phyloP scores from a whole-genome alignment of 1,140 invertebrate species.

The Drosophila paulistorum region DNA sequence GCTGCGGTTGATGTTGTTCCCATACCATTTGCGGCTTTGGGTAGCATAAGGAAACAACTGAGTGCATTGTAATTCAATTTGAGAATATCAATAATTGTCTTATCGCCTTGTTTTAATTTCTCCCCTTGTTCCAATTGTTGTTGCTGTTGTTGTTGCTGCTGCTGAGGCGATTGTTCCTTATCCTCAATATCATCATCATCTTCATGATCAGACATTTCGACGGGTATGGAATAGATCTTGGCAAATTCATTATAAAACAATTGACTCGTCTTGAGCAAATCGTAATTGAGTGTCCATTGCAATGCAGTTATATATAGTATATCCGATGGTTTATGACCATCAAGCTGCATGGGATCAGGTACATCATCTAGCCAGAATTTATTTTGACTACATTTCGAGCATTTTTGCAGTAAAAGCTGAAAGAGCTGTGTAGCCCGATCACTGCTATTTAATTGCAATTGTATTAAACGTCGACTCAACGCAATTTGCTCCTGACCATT shows the following conservation, averaged over 20 bases:
- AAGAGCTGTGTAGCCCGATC: conserved; percentile 64
- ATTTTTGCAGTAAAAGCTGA: conserved; percentile 54
- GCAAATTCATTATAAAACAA: conserved; percentile 78
- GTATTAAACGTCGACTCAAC: conserved; percentile 67
- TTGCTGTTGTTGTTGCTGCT: conserved; percentile 6
- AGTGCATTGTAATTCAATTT: conserved; percentile 77
- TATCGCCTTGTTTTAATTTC: conserved; percentile 69
- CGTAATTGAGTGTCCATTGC: conserved; percentile 79
- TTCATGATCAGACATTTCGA: conserved; percentile 62
- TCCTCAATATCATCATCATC: conserved; percentile 33
- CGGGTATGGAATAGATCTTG: conserved; percentile 76
- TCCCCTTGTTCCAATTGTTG: conserved; percentile 17
- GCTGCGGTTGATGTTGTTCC: conserved; percentile 35
- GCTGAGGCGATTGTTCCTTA: conserved; percentile 8
- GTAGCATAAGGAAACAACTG: conserved; percentile 72
- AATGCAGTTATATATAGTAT: conserved; percentile 71
- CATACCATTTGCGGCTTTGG: conserved; percentile 54
- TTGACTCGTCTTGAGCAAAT: conserved; percentile 75
- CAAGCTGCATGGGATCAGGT: conserved; percentile 17
- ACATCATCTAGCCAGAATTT: conserved; percentile 70
- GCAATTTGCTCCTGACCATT: conserved; percentile 66
- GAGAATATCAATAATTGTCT: conserved; percentile 75
- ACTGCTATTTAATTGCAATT: conserved; percentile 74
- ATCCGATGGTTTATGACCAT: conserved; percentile 64
- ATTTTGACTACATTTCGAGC: conserved; percentile 32